phyloP scores from a whole-genome alignment of 2,888 invertebrate genomes.

The Tenodera sinensis region DNA sequence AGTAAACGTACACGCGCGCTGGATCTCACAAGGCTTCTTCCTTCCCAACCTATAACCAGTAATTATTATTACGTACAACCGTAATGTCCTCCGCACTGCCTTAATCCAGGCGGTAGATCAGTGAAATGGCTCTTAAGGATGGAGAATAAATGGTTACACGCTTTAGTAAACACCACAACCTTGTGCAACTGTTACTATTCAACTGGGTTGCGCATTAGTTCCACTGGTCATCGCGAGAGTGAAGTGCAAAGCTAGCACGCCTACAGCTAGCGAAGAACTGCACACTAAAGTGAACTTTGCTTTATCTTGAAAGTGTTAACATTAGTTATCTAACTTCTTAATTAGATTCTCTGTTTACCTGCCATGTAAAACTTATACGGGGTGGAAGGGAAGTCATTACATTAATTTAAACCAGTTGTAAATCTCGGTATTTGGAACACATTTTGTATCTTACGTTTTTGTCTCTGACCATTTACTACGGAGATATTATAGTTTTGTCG shows the following conservation, averaged over 20 bases:
- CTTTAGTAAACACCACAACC: background rate
- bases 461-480: too few relatives aligned
- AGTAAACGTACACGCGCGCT: background rate
- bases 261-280: too few relatives aligned
- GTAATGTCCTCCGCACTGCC: background rate
- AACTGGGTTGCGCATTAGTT: background rate
- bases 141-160: background rate
- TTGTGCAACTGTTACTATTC: background rate
- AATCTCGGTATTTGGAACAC: too few relatives aligned
- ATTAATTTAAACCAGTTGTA: too few relatives aligned
- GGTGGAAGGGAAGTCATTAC: too few relatives aligned
- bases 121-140: background rate
- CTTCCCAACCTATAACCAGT: background rate
- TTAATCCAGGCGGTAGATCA: background rate
- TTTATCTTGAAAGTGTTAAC: too few relatives aligned
- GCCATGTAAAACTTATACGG: too few relatives aligned
- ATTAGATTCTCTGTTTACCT: too few relatives aligned
- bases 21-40: background rate
- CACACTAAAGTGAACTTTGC: too few relatives aligned
- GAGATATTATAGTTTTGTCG: too few relatives aligned
- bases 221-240: background rate
- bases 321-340: too few relatives aligned
- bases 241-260: background rate
- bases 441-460: too few relatives aligned
- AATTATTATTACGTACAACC: background rate